Evolutionary conservation across 2,113 vertebrate genomes (phyloP).

Genomic region (Peromyscus leucopus): DNA sequence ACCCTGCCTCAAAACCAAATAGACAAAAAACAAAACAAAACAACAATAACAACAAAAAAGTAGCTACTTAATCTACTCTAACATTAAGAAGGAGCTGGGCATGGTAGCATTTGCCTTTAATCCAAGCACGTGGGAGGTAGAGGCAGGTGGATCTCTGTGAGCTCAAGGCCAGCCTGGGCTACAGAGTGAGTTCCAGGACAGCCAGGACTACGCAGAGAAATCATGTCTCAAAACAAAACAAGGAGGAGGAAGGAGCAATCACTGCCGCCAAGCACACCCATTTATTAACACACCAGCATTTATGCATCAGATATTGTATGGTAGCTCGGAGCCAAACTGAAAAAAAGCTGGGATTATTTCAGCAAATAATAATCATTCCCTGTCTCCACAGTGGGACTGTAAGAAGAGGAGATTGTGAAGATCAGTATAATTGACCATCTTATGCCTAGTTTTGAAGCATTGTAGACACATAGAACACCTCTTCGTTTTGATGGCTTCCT

Average conservation of each 20-base stretch:
- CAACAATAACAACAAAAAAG: background rate
- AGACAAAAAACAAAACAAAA: background rate
- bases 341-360: background rate
- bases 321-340: background rate
- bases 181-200: background rate
- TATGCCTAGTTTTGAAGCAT: background rate
- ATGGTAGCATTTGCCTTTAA: background rate
- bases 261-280: background rate
- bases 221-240: background rate
- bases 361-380: background rate
- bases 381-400: background rate
- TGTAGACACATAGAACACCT: background rate
- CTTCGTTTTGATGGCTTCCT: conserved; percentile 23
- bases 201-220: background rate
- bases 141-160: background rate
- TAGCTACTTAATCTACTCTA: background rate
- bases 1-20: background rate
- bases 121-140: background rate
- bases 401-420: background rate
- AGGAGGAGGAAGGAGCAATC: background rate
- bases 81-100: background rate
- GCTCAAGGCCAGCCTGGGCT: background rate
- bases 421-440: background rate
- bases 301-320: background rate
- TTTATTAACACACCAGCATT: background rate